phyloP scores from a whole-genome alignment of 2,113 vertebrate genomes.

The Cochlearius cochlearius region DNA sequence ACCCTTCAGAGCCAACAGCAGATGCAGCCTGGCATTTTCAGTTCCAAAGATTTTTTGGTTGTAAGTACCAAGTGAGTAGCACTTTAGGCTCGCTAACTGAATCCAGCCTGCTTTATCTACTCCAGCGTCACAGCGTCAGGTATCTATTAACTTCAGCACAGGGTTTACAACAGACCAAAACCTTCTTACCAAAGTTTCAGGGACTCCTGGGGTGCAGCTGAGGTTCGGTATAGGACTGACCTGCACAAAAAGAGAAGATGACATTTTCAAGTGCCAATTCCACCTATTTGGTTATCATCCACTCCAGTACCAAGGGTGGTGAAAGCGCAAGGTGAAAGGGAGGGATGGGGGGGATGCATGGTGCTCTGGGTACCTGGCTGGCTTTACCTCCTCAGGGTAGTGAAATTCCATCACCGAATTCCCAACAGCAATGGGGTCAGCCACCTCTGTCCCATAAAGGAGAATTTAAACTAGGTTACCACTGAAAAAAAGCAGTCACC shows the following conservation, averaged over 20 bases:
- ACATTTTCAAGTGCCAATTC: background rate
- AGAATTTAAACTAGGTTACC: background rate
- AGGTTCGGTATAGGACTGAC: background rate
- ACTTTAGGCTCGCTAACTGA: background rate
- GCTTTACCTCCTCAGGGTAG: background rate
- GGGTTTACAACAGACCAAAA: background rate
- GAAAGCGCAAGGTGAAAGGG: background rate
- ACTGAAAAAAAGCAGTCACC: background rate
- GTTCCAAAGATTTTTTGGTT: background rate
- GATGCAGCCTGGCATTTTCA: background rate
- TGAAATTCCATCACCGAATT: background rate
- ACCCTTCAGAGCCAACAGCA: accelerated
- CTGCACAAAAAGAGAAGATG: background rate
- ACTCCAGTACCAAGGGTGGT: background rate
- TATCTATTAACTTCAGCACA: background rate
- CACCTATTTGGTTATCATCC: background rate
- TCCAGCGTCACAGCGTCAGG: no score
- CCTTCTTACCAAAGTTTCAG: background rate
- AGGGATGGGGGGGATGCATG: accelerated
- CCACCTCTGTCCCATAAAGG: background rate
- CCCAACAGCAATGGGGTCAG: background rate
- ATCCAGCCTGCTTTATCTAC: background rate
- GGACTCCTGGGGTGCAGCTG: background rate
- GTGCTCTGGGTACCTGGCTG: background rate
- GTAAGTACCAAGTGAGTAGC: background rate